These are phyloP conservation scores for Ranitomeya variabilis DNA, from an alignment of 2,113 vertebrate genomes.

Conservation along the genomic window DNA sequence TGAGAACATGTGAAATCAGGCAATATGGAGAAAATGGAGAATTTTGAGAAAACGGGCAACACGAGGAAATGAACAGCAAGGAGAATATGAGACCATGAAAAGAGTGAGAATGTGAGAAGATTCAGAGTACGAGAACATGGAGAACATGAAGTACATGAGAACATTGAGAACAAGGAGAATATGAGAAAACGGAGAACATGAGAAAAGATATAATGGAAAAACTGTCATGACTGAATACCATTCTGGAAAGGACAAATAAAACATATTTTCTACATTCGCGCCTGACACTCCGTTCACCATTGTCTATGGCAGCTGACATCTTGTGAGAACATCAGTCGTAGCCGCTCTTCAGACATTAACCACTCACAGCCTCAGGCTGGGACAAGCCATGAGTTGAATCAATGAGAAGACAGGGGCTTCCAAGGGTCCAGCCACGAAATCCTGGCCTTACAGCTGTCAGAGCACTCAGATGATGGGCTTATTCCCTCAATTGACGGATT, in stretches of 20 bases:
- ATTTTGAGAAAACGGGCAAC: no score
- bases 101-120: no score
- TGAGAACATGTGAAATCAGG: no score
- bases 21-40: no score
- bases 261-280: background rate
- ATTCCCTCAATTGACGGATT: constrained; percentile 23
- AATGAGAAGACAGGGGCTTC: background rate
- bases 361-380: background rate
- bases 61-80: no score
- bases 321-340: background rate
- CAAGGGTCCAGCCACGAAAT: background rate
- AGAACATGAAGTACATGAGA: no score
- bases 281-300: background rate
- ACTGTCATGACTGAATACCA: no score
- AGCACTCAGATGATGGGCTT: constrained; percentile 26
- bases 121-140: no score
- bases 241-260: background rate
- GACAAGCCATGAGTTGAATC: constrained; percentile 14
- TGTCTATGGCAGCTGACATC: background rate
- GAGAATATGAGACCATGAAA: no score
- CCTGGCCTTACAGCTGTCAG: constrained; percentile 13
- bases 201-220: no score
- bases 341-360: background rate
- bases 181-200: no score
- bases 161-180: no score